Base-by-base conservation (phyloP, 2,113 vertebrate genomes). In the Aegotheles bennettii region DNA sequence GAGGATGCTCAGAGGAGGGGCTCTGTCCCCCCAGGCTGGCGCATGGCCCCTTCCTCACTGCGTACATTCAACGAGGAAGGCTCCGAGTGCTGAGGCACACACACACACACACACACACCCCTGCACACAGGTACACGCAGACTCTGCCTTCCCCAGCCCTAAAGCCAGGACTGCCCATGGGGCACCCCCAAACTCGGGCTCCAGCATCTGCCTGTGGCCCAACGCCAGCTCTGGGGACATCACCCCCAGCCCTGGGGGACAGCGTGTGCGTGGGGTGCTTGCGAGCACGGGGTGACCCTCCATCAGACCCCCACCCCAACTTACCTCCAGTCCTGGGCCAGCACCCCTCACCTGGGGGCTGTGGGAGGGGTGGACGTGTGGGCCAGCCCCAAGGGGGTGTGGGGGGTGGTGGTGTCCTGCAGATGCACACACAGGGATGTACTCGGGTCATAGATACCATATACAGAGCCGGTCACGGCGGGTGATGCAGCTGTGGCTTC, bases 61-160 rank as follows among this genome's bases (percentile, higher is more conserved):
- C 25, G 2, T 96, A 97, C 96, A 97, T 97, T 97, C 97, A 91
- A 29, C 8, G 64, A 70, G 89, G 90, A 85, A 82, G 90, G 87
- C 73, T 86, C 70, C 31, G 85, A 54, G 89, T 14, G 54, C 35
- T 12, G 25, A 51, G 79, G 80, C 68, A 18, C 10, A 1, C 86
- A 31, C 69, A 18, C 26, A 18, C 70, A 33, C 20, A 4, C 21
- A 9, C 45, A 4, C n/a, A 4, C 50, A 4, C 28, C 20, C 47
- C 19, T 25, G 19, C 47, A 47, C 23, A 11, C 38, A 8, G 48
- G 43, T 50, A 60, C 53, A 1, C 74, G 18, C 2, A 31, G 43
- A 1, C 21, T 19, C 47, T n/a, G 87, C 57, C 82, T 69, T 26
- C 47, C 77, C 82, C 35, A 51, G 85, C 85, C 18, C 24, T 14